These are phyloP conservation scores for Pemphigus obesinymphae DNA, from an alignment of 1,140 invertebrate species.

Conservation along the genomic window DNA sequence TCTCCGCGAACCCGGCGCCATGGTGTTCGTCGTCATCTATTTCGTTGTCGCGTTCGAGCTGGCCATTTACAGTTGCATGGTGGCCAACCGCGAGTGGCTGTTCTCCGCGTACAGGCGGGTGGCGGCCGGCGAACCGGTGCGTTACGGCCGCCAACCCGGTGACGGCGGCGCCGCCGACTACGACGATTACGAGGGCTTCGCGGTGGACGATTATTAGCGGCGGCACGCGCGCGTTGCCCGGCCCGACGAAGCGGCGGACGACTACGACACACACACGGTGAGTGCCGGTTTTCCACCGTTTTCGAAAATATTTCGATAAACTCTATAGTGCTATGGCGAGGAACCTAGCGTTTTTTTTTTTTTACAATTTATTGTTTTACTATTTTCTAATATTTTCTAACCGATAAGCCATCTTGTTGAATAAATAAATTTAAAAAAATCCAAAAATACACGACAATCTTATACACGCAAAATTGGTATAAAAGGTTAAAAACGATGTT, in stretches of 20 bases:
- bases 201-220: background rate
- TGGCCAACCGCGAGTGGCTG: background rate
- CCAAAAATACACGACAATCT: too few species aligned
- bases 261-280: too few species aligned
- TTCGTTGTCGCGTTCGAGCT: slow-evolving; percentile 17
- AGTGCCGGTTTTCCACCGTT: background rate
- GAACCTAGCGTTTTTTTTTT: too few species aligned
- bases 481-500: too few species aligned
- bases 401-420: too few species aligned
- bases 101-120: background rate
- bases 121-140: background rate
- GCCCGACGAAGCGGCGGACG: too few species aligned
- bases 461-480: too few species aligned
- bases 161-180: background rate
- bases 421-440: too few species aligned
- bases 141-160: background rate
- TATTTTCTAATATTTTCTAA: too few species aligned
- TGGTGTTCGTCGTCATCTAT: slow-evolving; percentile 34
- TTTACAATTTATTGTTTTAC: too few species aligned
- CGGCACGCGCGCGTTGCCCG: background rate
- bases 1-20: background rate
- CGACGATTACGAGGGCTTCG: background rate
- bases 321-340: background rate
- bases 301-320: too few species aligned
- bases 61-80: background rate